A percentile compares a stretch with the other conserved stretches of the same genome.
Conservation (phyloP, 2,888 invertebrate species). For the Eupeodes luniger region DNA sequence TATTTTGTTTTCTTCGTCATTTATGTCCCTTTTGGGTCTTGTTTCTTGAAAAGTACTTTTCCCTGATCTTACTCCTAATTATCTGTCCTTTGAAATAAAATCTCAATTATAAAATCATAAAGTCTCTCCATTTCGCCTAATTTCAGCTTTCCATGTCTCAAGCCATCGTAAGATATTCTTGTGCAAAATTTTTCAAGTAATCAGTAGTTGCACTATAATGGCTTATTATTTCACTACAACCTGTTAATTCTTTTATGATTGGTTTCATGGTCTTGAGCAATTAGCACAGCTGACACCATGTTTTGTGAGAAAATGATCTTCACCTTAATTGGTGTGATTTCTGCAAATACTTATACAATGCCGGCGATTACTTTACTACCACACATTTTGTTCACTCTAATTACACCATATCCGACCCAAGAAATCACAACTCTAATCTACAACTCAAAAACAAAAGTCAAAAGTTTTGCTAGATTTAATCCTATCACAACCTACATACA, state of each 20-base stretch:
- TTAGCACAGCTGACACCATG: constrained; percentile 63
- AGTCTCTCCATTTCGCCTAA: neutral
- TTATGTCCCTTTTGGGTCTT: too few relatives aligned
- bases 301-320: constrained; percentile 60
- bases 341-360: neutral
- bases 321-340: constrained; percentile 29
- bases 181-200: neutral
- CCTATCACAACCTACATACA: neutral
- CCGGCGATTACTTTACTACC: constrained; percentile 35
- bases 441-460: constrained; percentile 4
- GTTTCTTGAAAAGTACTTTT: too few relatives aligned
- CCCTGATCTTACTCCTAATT: too few relatives aligned
- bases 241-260: constrained; percentile 50
- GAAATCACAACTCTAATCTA: constrained; percentile 25
- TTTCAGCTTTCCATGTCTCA: too few relatives aligned
- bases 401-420: constrained; percentile 25
- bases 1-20: too few relatives aligned
- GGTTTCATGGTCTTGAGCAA: constrained; percentile 48
- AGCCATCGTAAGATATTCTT: neutral
- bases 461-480: constrained; percentile 45
- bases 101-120: too few relatives aligned
- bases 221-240: constrained; percentile 11
- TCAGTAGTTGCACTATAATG: constrained; percentile 7
- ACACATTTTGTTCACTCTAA: constrained; percentile 57
- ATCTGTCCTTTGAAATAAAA: too few relatives aligned